Conservation (phyloP, 2,797 vertebrate genomes). For the Argyrosomus regius region DNA sequence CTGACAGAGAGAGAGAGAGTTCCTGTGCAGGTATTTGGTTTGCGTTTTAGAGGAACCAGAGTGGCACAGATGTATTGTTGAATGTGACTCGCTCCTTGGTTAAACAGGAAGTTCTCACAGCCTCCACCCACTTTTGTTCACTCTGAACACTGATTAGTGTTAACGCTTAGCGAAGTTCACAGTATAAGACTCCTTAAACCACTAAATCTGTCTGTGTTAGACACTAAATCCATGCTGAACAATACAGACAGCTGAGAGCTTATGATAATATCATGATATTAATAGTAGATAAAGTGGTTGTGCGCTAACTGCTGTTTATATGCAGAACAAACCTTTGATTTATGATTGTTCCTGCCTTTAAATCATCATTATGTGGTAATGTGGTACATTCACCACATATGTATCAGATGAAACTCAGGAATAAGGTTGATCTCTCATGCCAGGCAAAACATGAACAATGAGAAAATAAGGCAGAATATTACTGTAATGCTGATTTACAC, state of each 20-base stretch:
- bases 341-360: background rate
- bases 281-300: background rate
- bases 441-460: background rate
- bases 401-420: background rate
- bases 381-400: too few relatives aligned
- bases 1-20: background rate
- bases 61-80: constrained; percentile 3
- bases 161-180: background rate
- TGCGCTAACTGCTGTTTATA: background rate
- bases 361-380: background rate
- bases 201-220: background rate
- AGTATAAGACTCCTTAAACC: background rate
- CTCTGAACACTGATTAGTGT: background rate
- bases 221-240: background rate
- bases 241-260: background rate
- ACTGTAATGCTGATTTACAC: too few relatives aligned
- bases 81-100: constrained; percentile 1
- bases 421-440: background rate
- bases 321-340: background rate
- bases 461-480: too few relatives aligned
- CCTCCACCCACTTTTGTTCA: constrained; percentile 2
- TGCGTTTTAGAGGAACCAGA: constrained; percentile 7
- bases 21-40: background rate
- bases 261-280: background rate
- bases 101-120: constrained; percentile 51